Evolutionary conservation across 2,888 invertebrate species (phyloP), one percentile per base, ranked within the genome.

Genomic region (Koerneria pararmatus): DNA sequence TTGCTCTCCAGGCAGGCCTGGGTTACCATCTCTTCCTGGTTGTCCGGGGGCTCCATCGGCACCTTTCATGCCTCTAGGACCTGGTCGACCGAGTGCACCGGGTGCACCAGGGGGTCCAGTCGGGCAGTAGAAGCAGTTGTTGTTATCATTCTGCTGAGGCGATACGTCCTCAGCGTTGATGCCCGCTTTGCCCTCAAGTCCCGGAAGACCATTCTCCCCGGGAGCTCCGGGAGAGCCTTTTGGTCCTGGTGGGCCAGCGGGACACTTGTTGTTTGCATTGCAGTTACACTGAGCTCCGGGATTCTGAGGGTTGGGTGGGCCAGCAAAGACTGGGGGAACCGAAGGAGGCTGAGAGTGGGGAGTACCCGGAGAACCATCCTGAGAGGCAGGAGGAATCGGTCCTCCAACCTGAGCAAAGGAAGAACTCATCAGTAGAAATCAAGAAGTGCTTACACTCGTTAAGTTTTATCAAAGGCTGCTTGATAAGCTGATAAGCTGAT

Each of bases 51-150:
- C 78, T 69, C 81, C 81, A 41, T 73, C 74, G 57, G 76, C 74
- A 68, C 81, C 81, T 41, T 71, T 56, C 54, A 78, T 73, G 67
- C 81, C 81, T 46, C 79, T 72, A 53, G 77, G 76, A 68, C 81
- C 81, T 53, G 79, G 77, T 49, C 79, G 66, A 66, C 81, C 81
- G 37, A 78, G 74, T 46, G 81, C 81, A 69, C 81, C 76, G 57
- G 75, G 76, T 64, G 76, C 75, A 66, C 76, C 77, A 34, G 75
- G 74, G 48, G 78, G 78, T 67, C 81, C 81, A 59, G 76, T 74
- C 53, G 81, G 81, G 69, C 81, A 82, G 64, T 80, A 72, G 78
- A 82, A 82, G 76, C 82, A 82, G 41, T 76, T 75, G 31, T 70
- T 71, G 15, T 72, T 64, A 51, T 74, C 74, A 29, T 76, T 76